Percentiles rank a stretch among this genome's conserved stretches.
These are phyloP conservation scores for Neosilurus hyrtlii DNA, from an alignment of 2,797 vertebrate species.

Conservation along the genomic window DNA sequence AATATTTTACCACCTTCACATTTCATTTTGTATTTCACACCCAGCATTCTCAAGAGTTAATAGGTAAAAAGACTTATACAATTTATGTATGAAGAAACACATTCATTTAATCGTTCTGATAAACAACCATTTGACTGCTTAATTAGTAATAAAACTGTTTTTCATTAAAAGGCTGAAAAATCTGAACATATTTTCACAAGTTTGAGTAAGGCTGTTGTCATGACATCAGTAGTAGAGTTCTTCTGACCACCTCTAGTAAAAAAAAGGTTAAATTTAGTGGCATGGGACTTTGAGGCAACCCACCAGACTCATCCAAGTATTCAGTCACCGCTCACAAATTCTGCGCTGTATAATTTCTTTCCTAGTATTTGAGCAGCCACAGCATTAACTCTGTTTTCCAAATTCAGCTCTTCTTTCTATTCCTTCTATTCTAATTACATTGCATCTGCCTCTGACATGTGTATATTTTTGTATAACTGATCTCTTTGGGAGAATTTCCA, in stretches of 20 bases:
- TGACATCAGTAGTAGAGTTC: constrained; percentile 60
- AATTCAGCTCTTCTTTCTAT: constrained; percentile 59
- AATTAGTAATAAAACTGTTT: neutral
- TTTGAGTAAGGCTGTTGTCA: constrained; percentile 43
- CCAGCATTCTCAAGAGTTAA: neutral
- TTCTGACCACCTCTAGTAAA: constrained; percentile 54
- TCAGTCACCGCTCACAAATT: constrained; percentile 71
- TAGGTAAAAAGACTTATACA: neutral
- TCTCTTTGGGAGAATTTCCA: constrained; percentile 30
- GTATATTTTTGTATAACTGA: constrained; percentile 48
- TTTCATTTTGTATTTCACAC: neutral
- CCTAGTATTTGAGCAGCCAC: constrained; percentile 59
- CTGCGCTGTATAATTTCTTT: constrained; percentile 68
- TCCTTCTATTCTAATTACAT: constrained; percentile 32
- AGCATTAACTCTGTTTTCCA: constrained; percentile 63
- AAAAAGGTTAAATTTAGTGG: constrained; percentile 68
- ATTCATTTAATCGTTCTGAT: neutral
- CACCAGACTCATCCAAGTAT: constrained; percentile 77
- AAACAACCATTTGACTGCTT: neutral
- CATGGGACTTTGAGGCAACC: constrained; percentile 61
- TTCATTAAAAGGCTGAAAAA: neutral
- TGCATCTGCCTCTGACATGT: constrained; percentile 63
- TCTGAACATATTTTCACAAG: neutral
- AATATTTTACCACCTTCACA: neutral
- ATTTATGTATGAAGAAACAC: neutral